These are phyloP conservation scores for Mormyrus lacerda DNA, from an alignment of 2,113 vertebrate species.

Conservation along the genomic window DNA sequence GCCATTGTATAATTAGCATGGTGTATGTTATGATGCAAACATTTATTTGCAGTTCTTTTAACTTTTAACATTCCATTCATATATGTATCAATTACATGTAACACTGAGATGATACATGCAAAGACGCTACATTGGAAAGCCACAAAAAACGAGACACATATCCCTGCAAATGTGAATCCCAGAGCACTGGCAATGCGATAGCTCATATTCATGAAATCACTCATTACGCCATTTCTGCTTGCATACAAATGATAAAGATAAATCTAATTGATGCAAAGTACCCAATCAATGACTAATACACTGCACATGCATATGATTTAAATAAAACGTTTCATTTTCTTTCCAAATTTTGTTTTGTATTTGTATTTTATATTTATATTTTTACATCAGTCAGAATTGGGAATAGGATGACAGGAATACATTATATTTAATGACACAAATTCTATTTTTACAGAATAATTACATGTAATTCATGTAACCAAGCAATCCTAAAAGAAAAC, in stretches of 20 bases:
- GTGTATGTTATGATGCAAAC: not conserved
- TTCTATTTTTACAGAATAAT: not conserved
- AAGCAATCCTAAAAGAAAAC: not conserved
- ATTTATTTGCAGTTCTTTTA: not conserved
- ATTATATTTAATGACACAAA: not conserved
- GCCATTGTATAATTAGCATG: not conserved
- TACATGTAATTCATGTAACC: not conserved
- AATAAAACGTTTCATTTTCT: not conserved
- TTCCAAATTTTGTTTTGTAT: not conserved
- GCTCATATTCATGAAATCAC: not conserved
- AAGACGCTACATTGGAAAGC: not conserved
- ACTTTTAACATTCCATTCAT: not conserved
- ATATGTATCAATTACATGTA: not conserved
- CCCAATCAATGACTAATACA: not conserved
- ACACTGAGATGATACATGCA: not conserved
- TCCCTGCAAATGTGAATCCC: not conserved
- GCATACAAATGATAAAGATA: slow-evolving; percentile 23
- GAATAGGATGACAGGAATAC: not conserved
- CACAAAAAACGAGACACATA: not conserved
- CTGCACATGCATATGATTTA: not conserved
- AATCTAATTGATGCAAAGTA: not conserved
- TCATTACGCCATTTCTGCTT: slow-evolving; percentile 32
- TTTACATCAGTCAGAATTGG: not conserved
- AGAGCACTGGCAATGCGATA: not conserved
- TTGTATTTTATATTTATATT: not conserved